A percentile compares a stretch with the other conserved stretches of the same genome.
These are phyloP conservation scores for Melipona beecheii DNA, from an alignment of 2,888 invertebrate species.

Conservation along the genomic window DNA sequence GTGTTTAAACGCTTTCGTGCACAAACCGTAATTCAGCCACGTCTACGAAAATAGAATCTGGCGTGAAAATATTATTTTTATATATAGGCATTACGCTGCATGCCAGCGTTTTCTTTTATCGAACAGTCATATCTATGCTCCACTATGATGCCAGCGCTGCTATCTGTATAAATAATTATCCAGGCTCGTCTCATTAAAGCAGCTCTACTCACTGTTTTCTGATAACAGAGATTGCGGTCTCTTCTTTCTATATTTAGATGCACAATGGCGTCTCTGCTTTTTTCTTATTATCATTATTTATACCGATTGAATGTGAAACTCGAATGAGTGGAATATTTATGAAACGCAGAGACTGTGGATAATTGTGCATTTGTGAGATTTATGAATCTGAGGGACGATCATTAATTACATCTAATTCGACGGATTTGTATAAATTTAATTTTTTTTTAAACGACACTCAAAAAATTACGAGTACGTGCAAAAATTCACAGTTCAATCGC, in stretches of 20 bases:
- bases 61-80: background rate
- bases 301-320: too few species aligned
- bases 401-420: too few species aligned
- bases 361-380: too few species aligned
- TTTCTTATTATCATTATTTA: background rate
- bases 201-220: constrained; percentile 2
- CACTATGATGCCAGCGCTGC: background rate
- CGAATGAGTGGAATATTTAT: background rate
- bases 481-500: too few species aligned
- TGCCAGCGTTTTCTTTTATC: background rate
- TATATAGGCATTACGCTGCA: background rate
- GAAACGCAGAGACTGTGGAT: background rate
- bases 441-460: too few species aligned
- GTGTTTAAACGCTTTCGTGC: too few species aligned
- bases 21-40: background rate
- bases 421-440: too few species aligned
- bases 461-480: too few species aligned
- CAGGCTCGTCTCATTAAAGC: background rate
- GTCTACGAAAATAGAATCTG: background rate
- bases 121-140: background rate
- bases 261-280: background rate
- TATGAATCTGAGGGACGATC: too few species aligned
- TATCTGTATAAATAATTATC: constrained; percentile 26
- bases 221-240: constrained; percentile 15
- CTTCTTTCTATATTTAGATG: constrained; percentile 9